Conservation (phyloP, 2,888 invertebrate species). For the Allolobophora icterica region DNA sequence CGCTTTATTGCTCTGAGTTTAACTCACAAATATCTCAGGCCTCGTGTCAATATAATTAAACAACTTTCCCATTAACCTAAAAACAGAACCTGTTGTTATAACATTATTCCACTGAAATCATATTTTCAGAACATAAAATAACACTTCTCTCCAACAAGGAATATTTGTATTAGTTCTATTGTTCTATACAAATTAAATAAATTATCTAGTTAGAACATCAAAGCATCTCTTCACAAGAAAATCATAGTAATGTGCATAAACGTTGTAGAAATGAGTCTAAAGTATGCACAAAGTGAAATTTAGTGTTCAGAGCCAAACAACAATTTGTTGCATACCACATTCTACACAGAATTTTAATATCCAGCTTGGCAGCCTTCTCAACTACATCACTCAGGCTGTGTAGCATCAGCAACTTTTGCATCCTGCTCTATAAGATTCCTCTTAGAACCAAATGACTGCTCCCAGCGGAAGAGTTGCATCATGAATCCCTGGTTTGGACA, state of each 20-base stretch:
- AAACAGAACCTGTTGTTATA: too few relatives aligned
- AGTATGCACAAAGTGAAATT: neutral
- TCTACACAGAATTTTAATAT: neutral
- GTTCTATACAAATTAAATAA: neutral
- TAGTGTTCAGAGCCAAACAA: neutral
- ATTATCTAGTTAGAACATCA: neutral
- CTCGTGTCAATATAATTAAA: too few relatives aligned
- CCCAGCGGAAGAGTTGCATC: constrained; percentile 58
- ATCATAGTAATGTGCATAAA: neutral
- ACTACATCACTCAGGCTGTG: neutral
- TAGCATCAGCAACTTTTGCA: neutral
- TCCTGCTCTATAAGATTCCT: constrained; percentile 1
- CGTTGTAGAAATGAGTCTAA: neutral
- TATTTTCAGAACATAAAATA: too few relatives aligned
- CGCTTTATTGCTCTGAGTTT: too few relatives aligned
- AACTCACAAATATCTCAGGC: too few relatives aligned
- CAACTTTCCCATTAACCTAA: too few relatives aligned
- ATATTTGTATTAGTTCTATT: neutral
- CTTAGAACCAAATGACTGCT: constrained; percentile 46
- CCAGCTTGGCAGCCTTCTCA: neutral
- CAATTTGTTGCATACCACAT: neutral
- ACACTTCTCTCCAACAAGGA: too few relatives aligned
- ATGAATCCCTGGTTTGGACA: constrained; percentile 60
- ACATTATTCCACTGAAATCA: too few relatives aligned
- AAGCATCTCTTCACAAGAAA: neutral